Conservation (phyloP, 2,797 vertebrate species). For the Galagoides demidoff region DNA sequence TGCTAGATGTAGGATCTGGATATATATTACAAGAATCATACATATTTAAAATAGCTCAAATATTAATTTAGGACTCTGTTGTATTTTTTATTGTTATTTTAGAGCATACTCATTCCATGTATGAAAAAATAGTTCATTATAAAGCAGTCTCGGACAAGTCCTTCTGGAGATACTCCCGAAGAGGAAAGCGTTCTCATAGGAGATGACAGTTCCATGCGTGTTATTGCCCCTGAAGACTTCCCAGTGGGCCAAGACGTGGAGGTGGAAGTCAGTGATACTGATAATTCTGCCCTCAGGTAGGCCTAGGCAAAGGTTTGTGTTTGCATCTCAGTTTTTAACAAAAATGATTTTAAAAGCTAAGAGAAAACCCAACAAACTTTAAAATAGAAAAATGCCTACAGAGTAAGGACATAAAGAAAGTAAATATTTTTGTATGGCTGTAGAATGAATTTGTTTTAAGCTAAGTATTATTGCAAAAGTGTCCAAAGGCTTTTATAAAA, state of each 20-base stretch:
- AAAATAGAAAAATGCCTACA: not conserved
- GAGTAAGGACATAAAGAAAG: not conserved
- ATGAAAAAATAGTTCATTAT: not conserved
- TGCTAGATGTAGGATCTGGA: no score
- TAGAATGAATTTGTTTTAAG: not conserved
- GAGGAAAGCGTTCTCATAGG: not conserved
- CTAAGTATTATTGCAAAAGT: not conserved
- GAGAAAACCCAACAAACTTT: not conserved
- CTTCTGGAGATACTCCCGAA: not conserved
- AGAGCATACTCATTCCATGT: not conserved
- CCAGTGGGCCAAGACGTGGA: not conserved
- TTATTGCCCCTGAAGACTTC: not conserved
- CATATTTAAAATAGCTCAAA: slow-evolving; percentile 42
- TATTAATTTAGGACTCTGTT: not conserved
- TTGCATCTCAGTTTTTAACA: not conserved
- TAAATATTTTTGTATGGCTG: not conserved
- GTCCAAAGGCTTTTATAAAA: not conserved
- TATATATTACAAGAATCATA: slow-evolving; percentile 26
- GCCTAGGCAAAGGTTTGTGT: not conserved
- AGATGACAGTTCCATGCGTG: not conserved
- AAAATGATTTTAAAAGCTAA: not conserved
- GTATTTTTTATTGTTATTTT: not conserved
- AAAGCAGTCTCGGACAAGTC: not conserved
- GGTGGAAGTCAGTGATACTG: not conserved
- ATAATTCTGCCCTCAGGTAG: not conserved